Evolutionary conservation across 2,797 vertebrate genomes (phyloP).

Genomic region (Clarias fuscus): DNA sequence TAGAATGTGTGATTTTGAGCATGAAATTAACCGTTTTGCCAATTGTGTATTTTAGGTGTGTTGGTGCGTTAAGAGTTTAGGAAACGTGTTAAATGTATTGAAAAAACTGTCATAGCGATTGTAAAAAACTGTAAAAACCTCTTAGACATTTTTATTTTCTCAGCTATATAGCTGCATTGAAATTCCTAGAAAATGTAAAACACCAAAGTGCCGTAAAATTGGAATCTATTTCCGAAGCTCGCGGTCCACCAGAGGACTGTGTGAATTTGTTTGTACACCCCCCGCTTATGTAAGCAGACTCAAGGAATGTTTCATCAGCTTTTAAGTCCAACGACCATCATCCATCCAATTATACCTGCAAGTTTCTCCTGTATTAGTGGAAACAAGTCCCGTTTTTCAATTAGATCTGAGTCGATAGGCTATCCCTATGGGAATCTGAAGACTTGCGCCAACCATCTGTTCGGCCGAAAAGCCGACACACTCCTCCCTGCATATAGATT

Average conservation of each 20-base stretch:
- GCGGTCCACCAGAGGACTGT: background rate
- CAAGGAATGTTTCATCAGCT: constrained; percentile 27
- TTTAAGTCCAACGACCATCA: constrained; percentile 32
- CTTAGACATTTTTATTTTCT: background rate
- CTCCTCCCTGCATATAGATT: constrained; percentile 22
- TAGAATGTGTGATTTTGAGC: too few species aligned
- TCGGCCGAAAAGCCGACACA: constrained; percentile 22
- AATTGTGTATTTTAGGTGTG: too few species aligned
- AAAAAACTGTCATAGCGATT: too few species aligned
- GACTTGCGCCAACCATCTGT: constrained; percentile 19
- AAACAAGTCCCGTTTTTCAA: constrained; percentile 43
- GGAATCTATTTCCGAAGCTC: background rate
- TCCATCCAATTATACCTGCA: constrained; percentile 34
- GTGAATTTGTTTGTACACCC: background rate
- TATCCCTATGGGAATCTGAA: constrained; percentile 20
- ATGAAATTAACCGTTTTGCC: too few species aligned
- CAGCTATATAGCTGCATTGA: background rate
- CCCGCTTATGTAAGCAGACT: constrained; percentile 1
- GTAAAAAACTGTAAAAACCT: too few species aligned
- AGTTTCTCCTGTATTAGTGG: constrained; percentile 30
- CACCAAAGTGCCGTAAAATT: background rate
- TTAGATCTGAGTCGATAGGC: constrained; percentile 42
- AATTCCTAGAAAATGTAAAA: background rate
- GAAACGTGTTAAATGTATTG: too few species aligned
- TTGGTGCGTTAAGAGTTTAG: too few species aligned